Percentiles rank a stretch among this genome's conserved stretches.
These are phyloP conservation scores for Picus viridis DNA, from an alignment of 2,797 vertebrate species.

Conservation along the genomic window DNA sequence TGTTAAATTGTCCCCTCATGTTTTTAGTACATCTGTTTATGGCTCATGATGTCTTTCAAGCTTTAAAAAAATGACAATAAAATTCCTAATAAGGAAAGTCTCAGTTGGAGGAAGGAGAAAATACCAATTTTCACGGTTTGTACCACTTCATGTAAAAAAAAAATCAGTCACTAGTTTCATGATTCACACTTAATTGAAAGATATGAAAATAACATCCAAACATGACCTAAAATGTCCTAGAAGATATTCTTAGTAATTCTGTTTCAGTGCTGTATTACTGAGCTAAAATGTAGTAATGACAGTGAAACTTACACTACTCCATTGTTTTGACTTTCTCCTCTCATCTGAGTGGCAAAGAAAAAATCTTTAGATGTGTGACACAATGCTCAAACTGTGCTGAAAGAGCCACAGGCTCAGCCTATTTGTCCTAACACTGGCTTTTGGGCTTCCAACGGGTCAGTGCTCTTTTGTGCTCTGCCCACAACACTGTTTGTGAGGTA, in stretches of 20 bases:
- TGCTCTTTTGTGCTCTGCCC: neutral
- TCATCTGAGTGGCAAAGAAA: neutral
- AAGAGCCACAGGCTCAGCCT: neutral
- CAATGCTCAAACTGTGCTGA: neutral
- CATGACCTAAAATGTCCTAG: neutral
- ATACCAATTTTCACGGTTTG: neutral
- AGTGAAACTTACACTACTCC: neutral
- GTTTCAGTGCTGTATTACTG: neutral
- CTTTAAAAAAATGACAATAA: neutral
- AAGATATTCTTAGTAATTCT: neutral
- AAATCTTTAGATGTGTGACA: neutral
- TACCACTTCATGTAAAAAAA: neutral
- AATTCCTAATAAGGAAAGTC: constrained; percentile 4
- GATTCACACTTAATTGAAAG: neutral
- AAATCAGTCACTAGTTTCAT: neutral
- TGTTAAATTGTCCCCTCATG: neutral
- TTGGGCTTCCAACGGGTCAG: neutral
- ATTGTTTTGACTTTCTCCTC: neutral
- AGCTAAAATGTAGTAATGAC: neutral
- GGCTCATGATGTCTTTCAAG: neutral
- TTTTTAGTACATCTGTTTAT: neutral
- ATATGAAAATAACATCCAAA: neutral
- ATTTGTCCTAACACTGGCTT: neutral
- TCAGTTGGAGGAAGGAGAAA: neutral
- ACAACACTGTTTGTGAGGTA: neutral